A percentile compares a stretch with the other conserved stretches of the same genome.
These are phyloP conservation scores for Rhopalosiphum nymphaeae DNA, from an alignment of 2,888 invertebrate genomes.

Conservation along the genomic window DNA sequence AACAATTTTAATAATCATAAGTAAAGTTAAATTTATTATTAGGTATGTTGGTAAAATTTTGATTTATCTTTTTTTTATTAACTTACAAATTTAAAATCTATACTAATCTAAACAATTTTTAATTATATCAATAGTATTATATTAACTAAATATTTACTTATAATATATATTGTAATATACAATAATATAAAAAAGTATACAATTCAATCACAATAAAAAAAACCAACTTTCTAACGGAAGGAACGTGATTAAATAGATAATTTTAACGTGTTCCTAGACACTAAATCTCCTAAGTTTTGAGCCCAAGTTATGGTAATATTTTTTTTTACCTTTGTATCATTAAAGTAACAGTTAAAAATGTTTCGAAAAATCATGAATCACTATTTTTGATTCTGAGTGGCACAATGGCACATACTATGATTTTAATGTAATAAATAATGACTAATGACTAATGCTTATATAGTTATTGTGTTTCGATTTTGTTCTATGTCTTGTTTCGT, in stretches of 20 bases:
- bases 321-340: not conserved
- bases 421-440: not conserved
- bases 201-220: not conserved
- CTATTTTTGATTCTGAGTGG: not conserved
- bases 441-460: not conserved
- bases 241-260: not conserved
- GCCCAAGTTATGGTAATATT: not conserved
- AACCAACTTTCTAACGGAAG: not conserved
- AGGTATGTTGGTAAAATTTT: not conserved
- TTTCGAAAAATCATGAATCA: slow-evolving; percentile 13
- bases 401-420: not conserved
- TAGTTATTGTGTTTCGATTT: not conserved
- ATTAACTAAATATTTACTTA: no score
- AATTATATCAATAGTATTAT: not conserved
- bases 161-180: not conserved
- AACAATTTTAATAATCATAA: not conserved
- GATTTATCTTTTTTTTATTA: not conserved
- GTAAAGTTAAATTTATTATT: not conserved
- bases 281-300: not conserved
- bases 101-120: not conserved
- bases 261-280: not conserved
- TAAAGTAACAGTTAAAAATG: not conserved
- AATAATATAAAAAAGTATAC: not conserved
- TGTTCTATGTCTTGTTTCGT: not conserved
- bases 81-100: not conserved